Conservation (phyloP, 2,797 vertebrate genomes). For the Pitangus sulphuratus region DNA sequence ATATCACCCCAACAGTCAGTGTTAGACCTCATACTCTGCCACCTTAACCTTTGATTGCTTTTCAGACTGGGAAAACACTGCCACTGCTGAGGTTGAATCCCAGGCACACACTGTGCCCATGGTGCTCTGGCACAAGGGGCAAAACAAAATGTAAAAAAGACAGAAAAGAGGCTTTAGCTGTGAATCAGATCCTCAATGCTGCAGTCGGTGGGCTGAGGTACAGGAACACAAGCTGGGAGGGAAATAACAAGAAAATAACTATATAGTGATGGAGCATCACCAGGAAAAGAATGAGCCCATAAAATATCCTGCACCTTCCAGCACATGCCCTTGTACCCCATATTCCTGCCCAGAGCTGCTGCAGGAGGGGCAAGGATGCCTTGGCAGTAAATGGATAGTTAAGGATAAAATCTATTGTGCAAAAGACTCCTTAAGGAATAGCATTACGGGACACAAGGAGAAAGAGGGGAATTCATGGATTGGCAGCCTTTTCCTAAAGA, state of each 20-base stretch:
- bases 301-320: background rate
- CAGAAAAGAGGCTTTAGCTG: background rate
- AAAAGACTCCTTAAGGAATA: background rate
- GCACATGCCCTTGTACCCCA: background rate
- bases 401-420: background rate
- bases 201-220: too few species aligned
- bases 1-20: background rate
- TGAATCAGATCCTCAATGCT: background rate
- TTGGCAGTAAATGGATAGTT: background rate
- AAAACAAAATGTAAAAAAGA: background rate
- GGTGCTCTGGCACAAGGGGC: background rate
- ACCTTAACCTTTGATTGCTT: background rate
- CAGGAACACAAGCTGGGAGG: background rate
- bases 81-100: background rate
- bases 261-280: background rate
- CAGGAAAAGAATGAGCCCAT: background rate
- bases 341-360: background rate
- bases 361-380: background rate
- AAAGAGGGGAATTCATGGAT: background rate
- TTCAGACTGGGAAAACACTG: background rate
- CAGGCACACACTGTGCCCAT: rapidly evolving
- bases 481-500: background rate
- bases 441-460: background rate
- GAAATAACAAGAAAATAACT: background rate
- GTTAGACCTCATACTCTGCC: background rate